Evolutionary conservation across 2,797 vertebrate species (phyloP), one percentile per base, ranked within the genome.

Genomic region (Hybognathus amarus): DNA sequence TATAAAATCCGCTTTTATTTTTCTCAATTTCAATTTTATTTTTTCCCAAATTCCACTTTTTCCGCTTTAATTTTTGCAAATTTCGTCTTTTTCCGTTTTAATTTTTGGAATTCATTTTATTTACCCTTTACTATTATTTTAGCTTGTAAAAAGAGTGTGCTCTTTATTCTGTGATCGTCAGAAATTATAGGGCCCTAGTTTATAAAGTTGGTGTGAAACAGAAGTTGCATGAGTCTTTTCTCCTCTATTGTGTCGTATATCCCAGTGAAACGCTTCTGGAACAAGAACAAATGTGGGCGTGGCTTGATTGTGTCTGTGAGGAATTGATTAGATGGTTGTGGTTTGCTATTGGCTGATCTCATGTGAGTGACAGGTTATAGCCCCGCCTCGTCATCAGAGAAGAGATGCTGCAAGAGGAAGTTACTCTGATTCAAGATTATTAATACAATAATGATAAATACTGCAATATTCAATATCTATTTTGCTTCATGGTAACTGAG

Each of bases 181-280:
- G n/a, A n/a, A n/a, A n/a, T n/a, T n/a, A n/a, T n/a, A n/a, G n/a
- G n/a, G n/a, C n/a, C n/a, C n/a, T n/a, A n/a, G n/a, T n/a, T n/a
- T n/a, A n/a, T n/a, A n/a, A n/a, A 61, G n/a, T 13, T 1, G 0
- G 2, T 2, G 0, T 59, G 56, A 13, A 59, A 12, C n/a, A 27
- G 12, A 61, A 15, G 24, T 61, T 15, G 24, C 1, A 1, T 12
- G 27, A 12, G n/a, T 59, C n/a, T 61, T 61, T 27, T n/a, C 11
- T 61, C 13, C 20, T 6, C 11, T 27, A 3, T 27, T 61, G 56
- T 61, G 56, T 1, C 0, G n/a, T 59, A 24, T 61, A 27, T 61
- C 5, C 5, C 4, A 61, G 5, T 61, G 56, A 61, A 61, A 0
- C 6, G 4, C 59, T 61, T 61, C 12, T 61, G 2, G 59, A 27